Conservation (phyloP, 2,113 vertebrate species). For the Danionella cerebrum region DNA sequence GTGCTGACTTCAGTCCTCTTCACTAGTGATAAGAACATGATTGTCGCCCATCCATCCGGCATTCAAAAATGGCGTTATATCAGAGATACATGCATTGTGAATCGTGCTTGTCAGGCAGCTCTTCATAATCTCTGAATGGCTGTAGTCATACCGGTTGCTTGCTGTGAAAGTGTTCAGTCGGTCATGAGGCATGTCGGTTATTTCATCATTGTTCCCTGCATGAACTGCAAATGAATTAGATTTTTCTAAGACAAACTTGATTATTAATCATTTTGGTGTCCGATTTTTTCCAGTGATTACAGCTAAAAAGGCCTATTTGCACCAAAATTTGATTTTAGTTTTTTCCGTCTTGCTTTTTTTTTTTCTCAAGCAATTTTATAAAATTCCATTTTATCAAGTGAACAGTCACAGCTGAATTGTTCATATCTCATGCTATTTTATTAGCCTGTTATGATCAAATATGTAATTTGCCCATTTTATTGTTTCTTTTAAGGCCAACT, state of each 20-base stretch:
- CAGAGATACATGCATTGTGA: not conserved
- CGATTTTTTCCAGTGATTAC: not conserved
- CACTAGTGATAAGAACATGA: not conserved
- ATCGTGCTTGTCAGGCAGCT: not conserved
- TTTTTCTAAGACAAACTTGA: no score
- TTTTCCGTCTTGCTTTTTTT: not conserved
- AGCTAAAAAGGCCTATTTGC: not conserved
- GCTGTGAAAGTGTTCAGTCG: not conserved
- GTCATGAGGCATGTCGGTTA: not conserved
- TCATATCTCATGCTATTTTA: no score
- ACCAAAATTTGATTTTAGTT: not conserved
- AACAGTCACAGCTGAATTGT: no score
- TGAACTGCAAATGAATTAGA: not conserved
- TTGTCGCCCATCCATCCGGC: not conserved
- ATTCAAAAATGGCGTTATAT: not conserved
- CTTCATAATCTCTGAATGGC: not conserved
- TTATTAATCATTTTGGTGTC: not conserved
- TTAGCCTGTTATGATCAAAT: no score
- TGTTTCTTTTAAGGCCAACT: no score
- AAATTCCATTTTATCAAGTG: no score
- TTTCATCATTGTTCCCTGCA: slow-evolving; percentile 28
- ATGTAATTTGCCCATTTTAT: no score
- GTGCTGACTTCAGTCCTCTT: not conserved
- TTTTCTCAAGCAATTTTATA: no score
- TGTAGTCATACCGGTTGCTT: slow-evolving; percentile 2